phyloP scores from a whole-genome alignment of 2,113 vertebrate genomes.

The Caracal caracal region DNA sequence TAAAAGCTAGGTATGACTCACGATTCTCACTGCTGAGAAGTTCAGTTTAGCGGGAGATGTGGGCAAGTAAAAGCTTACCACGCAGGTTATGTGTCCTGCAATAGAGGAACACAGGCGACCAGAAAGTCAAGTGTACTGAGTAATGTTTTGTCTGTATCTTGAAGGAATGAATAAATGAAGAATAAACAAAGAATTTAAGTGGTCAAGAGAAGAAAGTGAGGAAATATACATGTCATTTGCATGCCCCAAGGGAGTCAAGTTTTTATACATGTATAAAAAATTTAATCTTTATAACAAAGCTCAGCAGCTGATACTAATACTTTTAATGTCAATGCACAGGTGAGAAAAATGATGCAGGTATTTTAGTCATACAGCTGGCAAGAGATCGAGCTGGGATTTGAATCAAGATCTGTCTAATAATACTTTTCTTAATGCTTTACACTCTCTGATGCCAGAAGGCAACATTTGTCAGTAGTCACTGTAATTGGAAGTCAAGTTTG shows the following conservation, averaged over 20 bases:
- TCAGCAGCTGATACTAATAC: neutral
- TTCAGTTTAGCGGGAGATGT: neutral
- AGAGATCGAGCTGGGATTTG: neutral
- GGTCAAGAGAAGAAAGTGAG: neutral
- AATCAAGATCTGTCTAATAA: constrained; percentile 38
- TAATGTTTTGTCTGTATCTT: neutral
- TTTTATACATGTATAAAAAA: neutral
- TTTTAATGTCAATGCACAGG: constrained; percentile 21
- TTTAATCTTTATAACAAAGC: neutral
- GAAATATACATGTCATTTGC: neutral
- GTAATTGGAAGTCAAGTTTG: constrained; percentile 31
- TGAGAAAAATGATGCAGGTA: neutral
- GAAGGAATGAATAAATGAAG: neutral
- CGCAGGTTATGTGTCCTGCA: neutral
- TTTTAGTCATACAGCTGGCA: constrained; percentile 27
- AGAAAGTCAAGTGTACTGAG: neutral
- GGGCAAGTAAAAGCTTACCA: neutral
- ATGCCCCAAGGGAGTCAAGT: neutral
- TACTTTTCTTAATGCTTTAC: neutral
- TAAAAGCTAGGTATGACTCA: neutral
- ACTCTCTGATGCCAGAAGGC: neutral
- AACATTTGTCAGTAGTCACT: constrained; percentile 15
- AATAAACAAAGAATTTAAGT: neutral
- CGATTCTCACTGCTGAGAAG: neutral
- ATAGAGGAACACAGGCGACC: neutral